Evolutionary conservation across 2,797 vertebrate species (phyloP), one percentile per base, ranked within the genome.

Genomic region (Typhlichthys eigenmanni): DNA sequence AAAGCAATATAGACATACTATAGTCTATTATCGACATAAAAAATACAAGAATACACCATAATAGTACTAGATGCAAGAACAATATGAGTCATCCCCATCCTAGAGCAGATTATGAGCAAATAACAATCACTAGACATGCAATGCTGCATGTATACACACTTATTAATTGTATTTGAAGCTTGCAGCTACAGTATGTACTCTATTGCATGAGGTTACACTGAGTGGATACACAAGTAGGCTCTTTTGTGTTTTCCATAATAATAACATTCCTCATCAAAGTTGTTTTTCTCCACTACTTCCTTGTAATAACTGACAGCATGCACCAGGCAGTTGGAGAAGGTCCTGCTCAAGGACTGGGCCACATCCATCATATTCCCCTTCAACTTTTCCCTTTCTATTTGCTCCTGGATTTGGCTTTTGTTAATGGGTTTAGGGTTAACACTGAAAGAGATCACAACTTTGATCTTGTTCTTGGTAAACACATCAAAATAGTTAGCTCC

Each of bases 261-360:
- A 60, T 92, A 92, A 69, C 84, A 91, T 32, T 93, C 92, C 32
- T 85, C 87, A 0, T 73, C 63, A 77, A 94, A 94, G 89, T 90
- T 93, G 86, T 93, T 93, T 76, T 66, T 78, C 78, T 94, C 89
- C 75, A 87, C 86, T 60, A 93, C 90, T 45, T 79, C 85, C 79
- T 93, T 94, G 82, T 88, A 92, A 55, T 87, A 85, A 75, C 91
- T 94, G 70, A 94, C 71, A 1, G 91, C 91, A 7, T 94, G 91
- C 24, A 94, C 90, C 75, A 93, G 77, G 55, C 75, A 89, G 83
- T 86, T 80, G 47, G 93, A 92, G 55, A 92, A 78, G 71, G 6
- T 80, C 71, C 79, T 85, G 53, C 55, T 81, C 70, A 94, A 68
- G 24, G 65, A 32, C 67, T 84, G 82, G 47, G 92, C 90, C 73